Conservation (phyloP, 2,888 invertebrate genomes). For the Seira ritae region DNA sequence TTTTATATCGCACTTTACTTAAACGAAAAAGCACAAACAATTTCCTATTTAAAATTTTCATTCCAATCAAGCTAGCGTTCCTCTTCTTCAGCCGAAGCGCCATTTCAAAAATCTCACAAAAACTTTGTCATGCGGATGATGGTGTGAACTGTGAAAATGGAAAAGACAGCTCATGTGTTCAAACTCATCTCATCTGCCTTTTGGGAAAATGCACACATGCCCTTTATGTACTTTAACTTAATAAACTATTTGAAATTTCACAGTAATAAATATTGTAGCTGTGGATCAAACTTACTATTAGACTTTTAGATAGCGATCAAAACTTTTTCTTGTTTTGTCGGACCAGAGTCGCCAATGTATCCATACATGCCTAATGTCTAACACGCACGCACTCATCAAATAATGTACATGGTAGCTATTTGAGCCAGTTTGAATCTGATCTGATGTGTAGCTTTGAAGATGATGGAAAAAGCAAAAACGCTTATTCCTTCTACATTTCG, state of each 20-base stretch:
- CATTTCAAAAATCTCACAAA: not conserved
- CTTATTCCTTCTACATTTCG: too few relatives aligned
- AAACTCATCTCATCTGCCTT: not conserved
- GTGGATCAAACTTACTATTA: not conserved
- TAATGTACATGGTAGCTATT: too few relatives aligned
- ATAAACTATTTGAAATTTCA: not conserved
- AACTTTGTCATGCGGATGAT: not conserved
- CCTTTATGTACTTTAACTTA: not conserved
- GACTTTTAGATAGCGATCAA: not conserved
- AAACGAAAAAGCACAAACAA: not conserved
- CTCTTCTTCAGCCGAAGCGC: not conserved
- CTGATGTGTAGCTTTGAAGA: too few relatives aligned
- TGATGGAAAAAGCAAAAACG: too few relatives aligned
- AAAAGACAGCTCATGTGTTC: conserved; percentile 3
- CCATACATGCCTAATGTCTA: too few relatives aligned
- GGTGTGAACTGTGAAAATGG: conserved; percentile 7
- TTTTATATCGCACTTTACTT: conserved; percentile 27
- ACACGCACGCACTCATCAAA: too few relatives aligned
- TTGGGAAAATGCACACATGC: too few relatives aligned
- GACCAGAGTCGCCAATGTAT: not conserved
- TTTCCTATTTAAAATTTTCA: not conserved
- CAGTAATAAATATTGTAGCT: not conserved
- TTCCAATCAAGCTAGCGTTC: not conserved
- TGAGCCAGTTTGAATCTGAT: too few relatives aligned
- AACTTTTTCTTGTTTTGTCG: not conserved